Evolutionary conservation across 2,888 invertebrate genomes (phyloP).

Genomic region (Xanthia icteritia): DNA sequence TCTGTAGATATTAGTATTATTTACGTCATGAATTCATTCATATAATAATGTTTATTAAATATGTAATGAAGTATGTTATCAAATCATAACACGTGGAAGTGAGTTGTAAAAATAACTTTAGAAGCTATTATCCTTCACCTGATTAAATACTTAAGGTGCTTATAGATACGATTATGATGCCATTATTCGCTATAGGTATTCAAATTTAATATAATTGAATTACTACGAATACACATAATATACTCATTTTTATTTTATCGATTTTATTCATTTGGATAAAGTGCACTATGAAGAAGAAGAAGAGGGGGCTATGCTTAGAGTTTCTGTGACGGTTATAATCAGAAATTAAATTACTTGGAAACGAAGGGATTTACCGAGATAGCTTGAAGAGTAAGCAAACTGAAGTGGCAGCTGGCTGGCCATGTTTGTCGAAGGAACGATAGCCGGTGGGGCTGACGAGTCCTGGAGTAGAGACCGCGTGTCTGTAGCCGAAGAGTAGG

Average conservation of each 20-base stretch:
- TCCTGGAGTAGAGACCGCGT: not conserved
- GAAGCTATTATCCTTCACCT: constrained; percentile 20
- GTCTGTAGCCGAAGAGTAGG: not conserved
- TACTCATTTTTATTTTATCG: not conserved
- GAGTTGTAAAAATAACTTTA: constrained; percentile 21
- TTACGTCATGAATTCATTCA: constrained; percentile 41
- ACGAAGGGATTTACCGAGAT: not conserved
- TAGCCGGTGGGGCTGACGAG: not conserved
- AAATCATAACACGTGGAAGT: constrained; percentile 20
- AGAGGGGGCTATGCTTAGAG: not conserved
- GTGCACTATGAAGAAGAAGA: no score
- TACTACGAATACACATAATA: not conserved
- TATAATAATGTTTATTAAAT: not conserved
- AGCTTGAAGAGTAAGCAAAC: not conserved
- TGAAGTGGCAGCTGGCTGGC: not conserved
- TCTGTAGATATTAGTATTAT: not conserved
- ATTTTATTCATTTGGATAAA: not conserved
- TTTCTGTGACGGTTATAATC: not conserved
- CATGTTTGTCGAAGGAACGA: not conserved
- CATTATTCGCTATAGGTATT: constrained; percentile 12
- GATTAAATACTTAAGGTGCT: constrained; percentile 42
- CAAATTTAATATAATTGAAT: not conserved
- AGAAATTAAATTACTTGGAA: not conserved
- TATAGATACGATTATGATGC: constrained; percentile 32
- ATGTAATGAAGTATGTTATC: constrained; percentile 22